Evolutionary conservation across 2,888 invertebrate species (phyloP), one percentile per base, ranked within the genome.

Genomic region (Nomada flava): DNA sequence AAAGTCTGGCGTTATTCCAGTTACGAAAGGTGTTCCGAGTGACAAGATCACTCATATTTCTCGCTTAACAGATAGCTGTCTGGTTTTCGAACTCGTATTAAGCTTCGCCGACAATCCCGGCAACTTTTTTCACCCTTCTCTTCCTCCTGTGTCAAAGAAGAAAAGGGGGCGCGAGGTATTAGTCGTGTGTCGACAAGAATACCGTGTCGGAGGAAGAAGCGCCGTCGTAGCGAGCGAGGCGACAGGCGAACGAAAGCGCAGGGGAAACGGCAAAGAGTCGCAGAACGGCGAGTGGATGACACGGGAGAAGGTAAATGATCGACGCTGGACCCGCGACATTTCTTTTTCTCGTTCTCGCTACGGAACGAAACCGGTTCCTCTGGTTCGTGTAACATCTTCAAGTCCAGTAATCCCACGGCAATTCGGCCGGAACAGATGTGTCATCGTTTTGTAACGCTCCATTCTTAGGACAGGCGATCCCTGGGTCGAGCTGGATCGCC

Each of bases 391-490:
- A 87, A 86, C 86, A 80, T 87, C 88, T 82, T 86, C 78, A 44
- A 84, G 83, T 70, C 65, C 85, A 59, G 76, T 88, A 88, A 88
- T 88, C 88, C 88, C 88, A 88, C 88, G 88, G 88, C 83, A 88
- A 88, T 88, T 88, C 85, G 82, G 81, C 70, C 62, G 76, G 72
- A 80, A 88, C 86, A 86, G 86, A 87, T 88, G 87, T 85, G 87
- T 86, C 85, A 85, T 78, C 85, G 77, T 86, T 83, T 81, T 74
- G 69, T 70, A 77, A 82, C 70, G 65, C 71, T 72, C 68, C 65
- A 73, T 79, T 63, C 79, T 79, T 42, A 62, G 81, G 53, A 18
- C 11, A 69, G 69, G 60, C 44, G 62, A 79, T 79, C 63, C 26
- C 65, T 26, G n/a, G 20, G 18, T 11, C 2, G 23, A 23, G 15